These are phyloP conservation scores for Acanthosepion pharaonis DNA, from an alignment of 2,888 invertebrate genomes.

Conservation along the genomic window DNA sequence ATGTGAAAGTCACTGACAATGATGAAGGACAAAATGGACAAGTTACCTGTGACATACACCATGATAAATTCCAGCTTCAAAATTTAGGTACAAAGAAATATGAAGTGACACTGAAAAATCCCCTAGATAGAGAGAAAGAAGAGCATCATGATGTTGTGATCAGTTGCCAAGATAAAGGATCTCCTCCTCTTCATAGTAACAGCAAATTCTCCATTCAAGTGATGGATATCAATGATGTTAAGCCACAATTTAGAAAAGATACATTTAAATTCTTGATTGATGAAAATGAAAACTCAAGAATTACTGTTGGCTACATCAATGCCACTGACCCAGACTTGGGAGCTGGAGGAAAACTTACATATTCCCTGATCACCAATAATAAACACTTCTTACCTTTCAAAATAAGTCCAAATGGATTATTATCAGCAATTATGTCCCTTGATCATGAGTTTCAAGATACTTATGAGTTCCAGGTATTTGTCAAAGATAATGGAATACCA, in stretches of 20 bases:
- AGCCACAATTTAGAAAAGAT: neutral
- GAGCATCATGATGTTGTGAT: neutral
- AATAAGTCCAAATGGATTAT: neutral
- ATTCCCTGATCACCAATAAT: neutral
- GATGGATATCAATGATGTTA: neutral
- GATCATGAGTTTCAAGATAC: conserved; percentile 21
- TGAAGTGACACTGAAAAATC: conserved; percentile 11
- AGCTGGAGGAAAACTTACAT: neutral
- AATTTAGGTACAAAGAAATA: neutral
- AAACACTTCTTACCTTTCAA: conserved; percentile 33
- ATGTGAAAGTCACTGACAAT: neutral
- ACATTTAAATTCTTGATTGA: conserved; percentile 21
- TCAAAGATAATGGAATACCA: conserved; percentile 2
- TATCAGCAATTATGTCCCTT: conserved; percentile 22
- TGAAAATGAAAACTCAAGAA: conserved; percentile 7
- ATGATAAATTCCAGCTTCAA: neutral
- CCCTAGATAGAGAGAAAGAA: neutral
- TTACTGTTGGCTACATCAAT: conserved; percentile 13
- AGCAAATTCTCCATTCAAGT: conserved; percentile 14
- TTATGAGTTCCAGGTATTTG: neutral
- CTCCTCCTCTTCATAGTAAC: conserved; percentile 23
- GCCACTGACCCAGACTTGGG: conserved; percentile 15
- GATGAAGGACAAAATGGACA: conserved; percentile 20
- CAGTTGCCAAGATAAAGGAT: conserved; percentile 22
- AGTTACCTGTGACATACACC: neutral